Base-by-base conservation (phyloP, 2,113 vertebrate species). In the Petrocephalus microphthalmus region DNA sequence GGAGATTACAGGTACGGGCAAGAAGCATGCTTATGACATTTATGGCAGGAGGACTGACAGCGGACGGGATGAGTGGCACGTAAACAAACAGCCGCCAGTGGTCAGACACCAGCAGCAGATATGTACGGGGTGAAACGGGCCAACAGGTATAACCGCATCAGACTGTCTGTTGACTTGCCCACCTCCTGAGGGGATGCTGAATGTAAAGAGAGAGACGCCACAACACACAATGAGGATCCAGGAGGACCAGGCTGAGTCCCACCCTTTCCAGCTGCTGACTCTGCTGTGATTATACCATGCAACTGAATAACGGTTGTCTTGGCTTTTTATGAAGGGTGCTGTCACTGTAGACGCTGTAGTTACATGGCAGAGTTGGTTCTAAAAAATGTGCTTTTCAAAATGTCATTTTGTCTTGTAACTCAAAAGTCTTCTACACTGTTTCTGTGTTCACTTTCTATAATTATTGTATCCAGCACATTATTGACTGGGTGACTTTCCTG, bases 1-100 rank as follows among this genome's bases (percentile, higher is more conserved):
- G 92, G 96, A 97, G 94, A 97, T 99, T 91, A 97, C 95, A 94
- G 98, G 98, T 99, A 95, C 89, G 52, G n/a, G 8, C 60, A 29
- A 67, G 33, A 19, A 37, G 42, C 17, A 20, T 74, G 29, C 81
- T 11, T 13, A 2, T 67, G 25, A 67, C 0, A 67, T 67, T 29
- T 29, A 67, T 29, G 25, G 7, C 13, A 29, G 13, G 60, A 5
- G 60, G n/a, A 29, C 10, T 13, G 60, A 67, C 60, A 67, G 25
- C n/a, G 25, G 60, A 67, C n/a, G 25, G n/a, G 11, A 29, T 67
- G 11, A 64, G n/a, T 2, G 10, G n/a, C 60, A 29, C 60, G 11
- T 13, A 67, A 29, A 67, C 60, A 67, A 67, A 67, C n/a, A 29
- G n/a, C 60, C 4, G 60, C 11, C 10, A 10, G 60, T n/a, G 60